Evolutionary conservation across 2,797 vertebrate genomes (phyloP).

Genomic region (Eulemur rubriventer): DNA sequence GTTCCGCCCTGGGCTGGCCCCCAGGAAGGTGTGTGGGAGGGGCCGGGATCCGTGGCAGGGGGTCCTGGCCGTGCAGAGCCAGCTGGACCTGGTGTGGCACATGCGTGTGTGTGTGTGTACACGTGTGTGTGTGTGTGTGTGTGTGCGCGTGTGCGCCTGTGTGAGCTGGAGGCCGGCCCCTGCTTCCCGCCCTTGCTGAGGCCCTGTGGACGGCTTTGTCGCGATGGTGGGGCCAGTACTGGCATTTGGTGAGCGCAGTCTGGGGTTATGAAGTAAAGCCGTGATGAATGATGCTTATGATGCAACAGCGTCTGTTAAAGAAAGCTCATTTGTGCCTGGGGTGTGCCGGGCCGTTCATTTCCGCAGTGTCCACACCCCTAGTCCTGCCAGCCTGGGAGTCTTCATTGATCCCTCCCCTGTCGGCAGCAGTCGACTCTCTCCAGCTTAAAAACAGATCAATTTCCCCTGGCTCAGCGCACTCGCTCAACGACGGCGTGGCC

Average conservation of each 20-base stretch:
- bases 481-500: background rate
- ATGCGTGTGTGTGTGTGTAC: fast-evolving
- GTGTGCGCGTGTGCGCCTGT: no score
- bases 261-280: conserved; percentile 60
- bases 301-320: conserved; percentile 37
- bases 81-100: background rate
- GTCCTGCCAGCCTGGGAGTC: background rate
- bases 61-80: background rate
- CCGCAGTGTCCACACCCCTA: conserved; percentile 13
- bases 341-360: background rate
- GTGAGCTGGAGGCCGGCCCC: fast-evolving
- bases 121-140: background rate
- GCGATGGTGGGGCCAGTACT: background rate
- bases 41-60: background rate
- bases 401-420: conserved; percentile 39
- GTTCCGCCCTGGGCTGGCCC: background rate
- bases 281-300: conserved; percentile 52
- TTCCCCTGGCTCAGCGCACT: background rate
- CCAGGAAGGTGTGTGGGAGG: background rate
- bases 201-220: conserved; percentile 14
- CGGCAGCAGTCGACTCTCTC: conserved; percentile 45
- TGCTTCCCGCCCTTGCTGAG: background rate
- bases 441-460: conserved; percentile 41
- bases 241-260: conserved; percentile 36
- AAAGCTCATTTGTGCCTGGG: conserved; percentile 41